Conservation (phyloP, 2,797 vertebrate genomes). For the Myripristis jacobus region DNA sequence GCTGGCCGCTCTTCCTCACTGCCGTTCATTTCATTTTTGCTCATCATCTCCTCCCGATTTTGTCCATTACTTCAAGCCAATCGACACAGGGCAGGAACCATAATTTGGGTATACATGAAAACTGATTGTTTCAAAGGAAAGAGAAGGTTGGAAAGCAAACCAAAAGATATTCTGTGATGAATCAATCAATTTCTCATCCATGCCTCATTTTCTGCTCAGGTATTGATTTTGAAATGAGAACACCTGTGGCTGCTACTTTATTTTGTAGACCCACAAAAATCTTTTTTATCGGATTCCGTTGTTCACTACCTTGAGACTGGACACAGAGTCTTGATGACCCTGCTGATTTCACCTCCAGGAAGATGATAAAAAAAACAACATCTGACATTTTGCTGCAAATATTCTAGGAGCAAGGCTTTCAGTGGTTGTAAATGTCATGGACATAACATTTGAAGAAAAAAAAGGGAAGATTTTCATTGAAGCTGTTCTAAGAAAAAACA, state of each 20-base stretch:
- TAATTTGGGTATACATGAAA: constrained; percentile 47
- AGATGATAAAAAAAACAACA: constrained; percentile 51
- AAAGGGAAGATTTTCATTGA: constrained; percentile 2
- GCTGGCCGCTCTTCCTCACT: constrained; percentile 28
- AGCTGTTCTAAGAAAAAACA: not conserved
- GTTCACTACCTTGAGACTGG: constrained; percentile 24
- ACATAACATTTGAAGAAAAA: constrained; percentile 18
- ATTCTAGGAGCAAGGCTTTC: constrained; percentile 17
- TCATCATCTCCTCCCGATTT: constrained; percentile 27
- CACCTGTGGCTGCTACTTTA: constrained; percentile 57
- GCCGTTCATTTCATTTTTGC: constrained; percentile 51
- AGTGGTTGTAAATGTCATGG: constrained; percentile 52
- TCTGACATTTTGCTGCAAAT: constrained; percentile 55
- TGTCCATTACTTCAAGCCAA: constrained; percentile 24
- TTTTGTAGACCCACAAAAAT: constrained; percentile 18
- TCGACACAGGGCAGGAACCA: constrained; percentile 29
- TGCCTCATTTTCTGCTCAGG: constrained; percentile 46
- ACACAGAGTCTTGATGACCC: constrained; percentile 20
- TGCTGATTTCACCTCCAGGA: constrained; percentile 36
- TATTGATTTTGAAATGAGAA: constrained; percentile 67
- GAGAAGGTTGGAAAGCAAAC: constrained; percentile 55
- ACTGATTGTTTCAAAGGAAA: constrained; percentile 48
- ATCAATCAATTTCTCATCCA: constrained; percentile 52
- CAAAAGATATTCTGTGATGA: constrained; percentile 29
- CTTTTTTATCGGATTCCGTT: constrained; percentile 24